These are phyloP conservation scores for Omphaloscelis lunosa DNA, from an alignment of 2,888 invertebrate species.

Conservation along the genomic window DNA sequence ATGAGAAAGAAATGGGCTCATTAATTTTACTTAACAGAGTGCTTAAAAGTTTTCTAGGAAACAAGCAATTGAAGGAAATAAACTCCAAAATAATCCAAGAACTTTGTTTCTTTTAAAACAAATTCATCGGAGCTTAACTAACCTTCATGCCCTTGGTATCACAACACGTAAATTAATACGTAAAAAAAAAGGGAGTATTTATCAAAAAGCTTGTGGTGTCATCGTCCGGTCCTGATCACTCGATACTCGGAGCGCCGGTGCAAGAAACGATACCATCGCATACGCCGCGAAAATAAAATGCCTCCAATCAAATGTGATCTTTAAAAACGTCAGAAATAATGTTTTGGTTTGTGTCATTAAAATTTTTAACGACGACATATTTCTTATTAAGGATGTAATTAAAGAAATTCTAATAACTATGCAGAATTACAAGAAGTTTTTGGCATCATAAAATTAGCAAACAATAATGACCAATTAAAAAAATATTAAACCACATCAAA, in stretches of 20 bases:
- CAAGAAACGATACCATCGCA: constrained; percentile 66
- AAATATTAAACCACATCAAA: neutral
- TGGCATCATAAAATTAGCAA: constrained; percentile 4
- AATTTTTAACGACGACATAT: constrained; percentile 47
- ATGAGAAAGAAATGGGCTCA: constrained; percentile 44
- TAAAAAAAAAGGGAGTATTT: constrained; percentile 77
- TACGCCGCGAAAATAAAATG: constrained; percentile 62
- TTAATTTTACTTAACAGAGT: constrained; percentile 48
- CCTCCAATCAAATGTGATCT: constrained; percentile 62
- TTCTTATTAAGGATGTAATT: constrained; percentile 39
- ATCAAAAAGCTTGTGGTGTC: constrained; percentile 86
- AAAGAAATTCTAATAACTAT: constrained; percentile 25
- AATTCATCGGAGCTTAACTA: constrained; percentile 28
- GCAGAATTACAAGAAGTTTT: neutral
- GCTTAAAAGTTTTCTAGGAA: constrained; percentile 40
- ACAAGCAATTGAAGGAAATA: neutral
- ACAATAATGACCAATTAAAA: neutral
- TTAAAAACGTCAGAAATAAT: constrained; percentile 61
- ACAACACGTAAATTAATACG: constrained; percentile 85
- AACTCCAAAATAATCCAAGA: constrained; percentile 5
- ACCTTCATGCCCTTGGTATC: constrained; percentile 73
- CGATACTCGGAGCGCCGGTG: constrained; percentile 75
- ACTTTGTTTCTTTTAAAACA: constrained; percentile 6
- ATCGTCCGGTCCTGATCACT: constrained; percentile 85
- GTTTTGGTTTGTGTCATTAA: constrained; percentile 49